Evolutionary conservation across 2,113 vertebrate genomes (phyloP), one percentile per base, ranked within the genome.

Genomic region (Glareola pratincola): DNA sequence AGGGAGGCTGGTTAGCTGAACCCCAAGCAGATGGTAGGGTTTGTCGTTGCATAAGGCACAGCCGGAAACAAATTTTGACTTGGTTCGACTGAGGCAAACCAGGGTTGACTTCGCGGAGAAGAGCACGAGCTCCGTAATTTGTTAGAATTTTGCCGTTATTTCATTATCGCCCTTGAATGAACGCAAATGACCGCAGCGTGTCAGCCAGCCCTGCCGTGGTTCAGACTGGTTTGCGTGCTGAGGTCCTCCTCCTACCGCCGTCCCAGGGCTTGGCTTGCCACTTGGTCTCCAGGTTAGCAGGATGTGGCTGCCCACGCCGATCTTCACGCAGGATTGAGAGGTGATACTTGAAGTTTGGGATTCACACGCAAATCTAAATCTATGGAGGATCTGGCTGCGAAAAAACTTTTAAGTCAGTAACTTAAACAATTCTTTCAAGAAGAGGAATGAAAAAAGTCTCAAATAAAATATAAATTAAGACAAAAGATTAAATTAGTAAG

Each of bases 21-120:
- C 82, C 88, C 92, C 91, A 92, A 94, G 90, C 91, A 94, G 91
- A 89, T 97, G 96, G 94, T 92, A 66, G 67, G 32, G 54, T 94
- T 51, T 95, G 71, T 64, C 81, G 29, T 91, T 80, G 89, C 93
- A 74, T 59, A 92, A 90, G 93, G 80, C 87, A 81, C 63, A 88
- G 84, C 62, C 37, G 74, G 71, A 85, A 90, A 82, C 66, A 14
- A 50, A 85, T 94, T 95, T 81, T 82, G 82, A 57, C 71, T 22
- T 0, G 32, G 80, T 92, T 73, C n/a, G 12, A 30, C 43, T 54
- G 69, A 82, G 51, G 78, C 82, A 85, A 85, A 69, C 86, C 36
- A 16, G 27, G 20, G 59, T 4, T 86, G 77, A 26, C 3, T 8
- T 66, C 53, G 71, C 5, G 6, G 66, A 90, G 74, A 88, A 51